Base-by-base conservation (phyloP, 1,140 invertebrate genomes). In the Bombus ignitus region DNA sequence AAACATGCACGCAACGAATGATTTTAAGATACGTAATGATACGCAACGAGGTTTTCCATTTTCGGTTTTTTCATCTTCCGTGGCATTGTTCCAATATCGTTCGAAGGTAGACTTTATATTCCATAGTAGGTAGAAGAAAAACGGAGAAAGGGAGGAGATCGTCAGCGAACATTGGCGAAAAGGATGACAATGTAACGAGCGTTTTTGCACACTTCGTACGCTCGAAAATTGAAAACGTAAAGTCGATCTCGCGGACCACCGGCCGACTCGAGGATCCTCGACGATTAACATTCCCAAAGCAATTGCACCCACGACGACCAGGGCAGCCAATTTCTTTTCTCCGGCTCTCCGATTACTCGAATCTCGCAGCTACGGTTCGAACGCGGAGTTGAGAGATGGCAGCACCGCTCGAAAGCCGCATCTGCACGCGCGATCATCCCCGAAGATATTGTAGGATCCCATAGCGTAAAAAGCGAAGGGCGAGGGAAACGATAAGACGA, bases 201-300 rank as follows among this genome's bases (percentile, higher is more conserved):
- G 47, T 53, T 53, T 53, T 53, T 53, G 47, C 47, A 2, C 47
- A 8, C 6, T 22, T 53, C 15, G 47, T 32, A 70, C 77, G 78
- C 75, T 81, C 37, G 57, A 66, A 76, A 76, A 87, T 81, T 85
- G 80, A 93, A 90, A 92, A 89, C 70, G 88, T 85, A 92, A 92
- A 92, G 89, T 93, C 88, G 86, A 86, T 86, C 59, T 35, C 70
- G 35, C 53, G 91, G 92, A 93, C 92, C 92, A 93, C 93, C 90
- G 92, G 88, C 88, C 70, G 88, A 86, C 89, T 91, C 88, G 83
- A 81, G 83, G 83, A 68, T 35, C 87, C 81, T 77, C 87, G 88
- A 59, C 92, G 90, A 93, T 93, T 93, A 93, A 93, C 93, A 93
- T 93, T 93, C 93, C 92, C 89, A 87, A 91, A 92, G 93, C 92